phyloP scores from a whole-genome alignment of 2,888 invertebrate genomes.

The Rotaria macrura region DNA sequence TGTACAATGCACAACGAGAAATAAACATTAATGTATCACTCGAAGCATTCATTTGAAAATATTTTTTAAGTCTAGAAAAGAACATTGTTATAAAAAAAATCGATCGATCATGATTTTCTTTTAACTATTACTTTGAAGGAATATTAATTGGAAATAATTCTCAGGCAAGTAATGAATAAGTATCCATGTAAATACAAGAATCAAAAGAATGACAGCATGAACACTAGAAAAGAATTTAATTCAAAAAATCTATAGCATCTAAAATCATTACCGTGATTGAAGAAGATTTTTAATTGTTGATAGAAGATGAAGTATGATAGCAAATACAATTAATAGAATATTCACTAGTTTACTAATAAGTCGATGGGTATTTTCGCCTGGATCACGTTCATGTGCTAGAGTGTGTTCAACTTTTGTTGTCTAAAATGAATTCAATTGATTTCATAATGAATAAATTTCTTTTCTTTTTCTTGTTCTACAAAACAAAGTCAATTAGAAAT shows the following conservation, averaged over 20 bases:
- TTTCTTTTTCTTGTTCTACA: too few relatives aligned
- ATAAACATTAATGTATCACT: not conserved
- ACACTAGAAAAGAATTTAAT: not conserved
- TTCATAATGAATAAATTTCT: too few relatives aligned
- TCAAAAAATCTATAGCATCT: too few relatives aligned
- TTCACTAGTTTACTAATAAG: not conserved
- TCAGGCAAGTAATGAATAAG: not conserved
- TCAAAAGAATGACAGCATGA: not conserved
- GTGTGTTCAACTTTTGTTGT: conserved; percentile 15
- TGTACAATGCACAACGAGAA: not conserved
- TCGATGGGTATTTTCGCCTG: not conserved
- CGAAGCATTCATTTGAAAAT: not conserved
- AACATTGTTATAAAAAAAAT: not conserved
- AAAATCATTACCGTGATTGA: not conserved
- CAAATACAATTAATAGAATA: not conserved
- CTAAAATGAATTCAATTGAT: not conserved
- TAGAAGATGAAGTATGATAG: not conserved
- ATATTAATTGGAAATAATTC: not conserved
- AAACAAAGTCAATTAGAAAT: too few relatives aligned
- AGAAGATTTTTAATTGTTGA: conserved; percentile 7
- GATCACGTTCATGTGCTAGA: not conserved
- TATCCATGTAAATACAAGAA: not conserved
- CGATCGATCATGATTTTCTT: too few relatives aligned
- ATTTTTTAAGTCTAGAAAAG: not conserved
- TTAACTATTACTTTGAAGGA: not conserved